phyloP scores from a whole-genome alignment of 2,797 vertebrate species.

The Anabas testudineus region DNA sequence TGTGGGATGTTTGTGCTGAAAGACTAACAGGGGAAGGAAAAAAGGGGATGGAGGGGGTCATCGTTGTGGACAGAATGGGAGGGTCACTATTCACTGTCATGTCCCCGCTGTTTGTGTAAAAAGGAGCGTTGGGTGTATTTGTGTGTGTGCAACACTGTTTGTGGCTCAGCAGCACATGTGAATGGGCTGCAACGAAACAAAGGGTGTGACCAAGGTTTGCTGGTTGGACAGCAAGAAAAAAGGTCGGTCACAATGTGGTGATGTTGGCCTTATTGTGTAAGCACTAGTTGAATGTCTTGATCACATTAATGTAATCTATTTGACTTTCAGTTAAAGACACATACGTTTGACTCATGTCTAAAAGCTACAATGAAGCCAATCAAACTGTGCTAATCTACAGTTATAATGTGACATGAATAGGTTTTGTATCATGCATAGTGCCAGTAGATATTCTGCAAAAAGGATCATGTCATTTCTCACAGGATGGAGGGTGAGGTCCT shows the following conservation, averaged over 20 bases:
- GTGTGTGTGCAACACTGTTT: slow-evolving; percentile 9
- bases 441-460: no score
- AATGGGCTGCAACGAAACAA: slow-evolving; percentile 18
- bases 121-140: background rate
- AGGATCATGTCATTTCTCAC: no score
- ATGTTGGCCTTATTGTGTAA: no score
- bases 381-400: no score
- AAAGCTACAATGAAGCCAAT: no score
- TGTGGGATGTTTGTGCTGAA: slow-evolving; percentile 70
- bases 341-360: no score
- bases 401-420: no score
- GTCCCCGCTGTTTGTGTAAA: slow-evolving; percentile 33
- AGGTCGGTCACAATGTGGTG: slow-evolving; percentile 17
- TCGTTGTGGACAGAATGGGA: slow-evolving; percentile 29
- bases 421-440: no score
- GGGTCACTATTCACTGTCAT: slow-evolving; percentile 40
- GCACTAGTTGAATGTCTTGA: no score
- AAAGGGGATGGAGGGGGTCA: slow-evolving; percentile 39
- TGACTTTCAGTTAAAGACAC: no score
- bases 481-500: no score
- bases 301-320: no score
- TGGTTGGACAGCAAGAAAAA: background rate
- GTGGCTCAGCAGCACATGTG: slow-evolving; percentile 21
- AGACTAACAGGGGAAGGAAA: slow-evolving; percentile 63
- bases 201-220: slow-evolving; percentile 34